These are phyloP conservation scores for Tethea ocularis DNA, from an alignment of 2,888 invertebrate species.

Conservation along the genomic window DNA sequence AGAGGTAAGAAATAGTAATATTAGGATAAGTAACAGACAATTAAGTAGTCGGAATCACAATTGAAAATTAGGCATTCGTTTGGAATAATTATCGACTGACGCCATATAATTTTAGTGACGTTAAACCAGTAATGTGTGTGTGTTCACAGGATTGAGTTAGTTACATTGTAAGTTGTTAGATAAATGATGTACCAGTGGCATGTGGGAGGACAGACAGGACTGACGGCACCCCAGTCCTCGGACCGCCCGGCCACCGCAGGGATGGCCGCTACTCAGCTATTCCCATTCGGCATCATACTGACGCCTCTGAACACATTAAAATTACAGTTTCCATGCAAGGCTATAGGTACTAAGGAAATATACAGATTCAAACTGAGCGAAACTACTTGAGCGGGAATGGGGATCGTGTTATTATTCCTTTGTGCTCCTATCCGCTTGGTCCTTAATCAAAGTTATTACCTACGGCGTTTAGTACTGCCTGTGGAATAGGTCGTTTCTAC, in stretches of 20 bases:
- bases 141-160: neutral
- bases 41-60: too few relatives aligned
- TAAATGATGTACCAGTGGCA: constrained; percentile 38
- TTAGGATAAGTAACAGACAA: too few relatives aligned
- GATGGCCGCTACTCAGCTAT: constrained; percentile 53
- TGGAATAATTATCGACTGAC: neutral
- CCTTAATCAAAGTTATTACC: constrained; percentile 79
- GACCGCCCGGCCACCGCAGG: constrained; percentile 46
- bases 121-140: neutral
- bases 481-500: constrained; percentile 51
- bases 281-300: constrained; percentile 66
- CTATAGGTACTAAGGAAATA: constrained; percentile 34
- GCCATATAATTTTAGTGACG: neutral
- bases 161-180: constrained; percentile 1
- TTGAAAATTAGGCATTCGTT: too few relatives aligned
- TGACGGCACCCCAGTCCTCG: constrained; percentile 36
- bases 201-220: constrained; percentile 28
- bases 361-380: constrained; percentile 45
- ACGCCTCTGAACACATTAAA: constrained; percentile 78
- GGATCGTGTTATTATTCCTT: constrained; percentile 78
- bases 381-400: constrained; percentile 69
- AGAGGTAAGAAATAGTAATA: too few relatives aligned
- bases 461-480: constrained; percentile 55
- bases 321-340: constrained; percentile 80
- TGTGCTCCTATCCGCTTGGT: constrained; percentile 62